Evolutionary conservation across 2,888 invertebrate genomes (phyloP).

Genomic region (Drosophila mercatorum): DNA sequence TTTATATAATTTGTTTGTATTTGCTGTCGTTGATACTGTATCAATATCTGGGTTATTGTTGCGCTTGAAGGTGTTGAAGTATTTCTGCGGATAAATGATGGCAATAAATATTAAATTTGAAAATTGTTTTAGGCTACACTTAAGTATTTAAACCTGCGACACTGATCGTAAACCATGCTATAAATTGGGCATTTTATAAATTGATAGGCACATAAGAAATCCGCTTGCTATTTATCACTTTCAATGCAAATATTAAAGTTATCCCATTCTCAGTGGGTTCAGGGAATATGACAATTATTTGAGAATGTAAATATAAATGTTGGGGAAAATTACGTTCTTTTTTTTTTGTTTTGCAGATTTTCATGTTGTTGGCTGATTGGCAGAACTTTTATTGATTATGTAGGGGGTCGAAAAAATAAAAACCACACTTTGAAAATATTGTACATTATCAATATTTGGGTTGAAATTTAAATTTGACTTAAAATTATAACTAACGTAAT

Average conservation of each 20-base stretch:
- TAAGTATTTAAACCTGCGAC: background rate
- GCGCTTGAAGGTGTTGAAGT: constrained; percentile 60
- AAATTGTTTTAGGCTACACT: background rate
- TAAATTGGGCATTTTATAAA: background rate
- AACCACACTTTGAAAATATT: constrained; percentile 12
- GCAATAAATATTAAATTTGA: background rate
- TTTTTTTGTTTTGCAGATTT: background rate
- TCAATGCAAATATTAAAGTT: constrained; percentile 33
- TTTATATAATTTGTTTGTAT: background rate
- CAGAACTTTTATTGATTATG: constrained; percentile 22
- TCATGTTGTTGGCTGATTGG: constrained; percentile 3
- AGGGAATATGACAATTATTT: constrained; percentile 6
- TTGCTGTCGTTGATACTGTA: constrained; percentile 1
- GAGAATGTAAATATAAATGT: constrained; percentile 32
- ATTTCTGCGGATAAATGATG: constrained; percentile 67
- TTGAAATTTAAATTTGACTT: background rate
- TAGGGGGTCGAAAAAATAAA: background rate
- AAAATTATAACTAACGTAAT: too few species aligned
- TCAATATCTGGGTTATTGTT: constrained; percentile 25
- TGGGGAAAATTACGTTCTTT: constrained; percentile 13
- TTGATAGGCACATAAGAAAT: background rate
- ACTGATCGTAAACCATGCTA: background rate
- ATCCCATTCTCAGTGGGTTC: too few species aligned
- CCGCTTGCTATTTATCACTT: constrained; percentile 22
- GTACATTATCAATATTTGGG: too few species aligned